These are phyloP conservation scores for Tachypleus tridentatus DNA, from an alignment of 1,140 invertebrate genomes.

Conservation along the genomic window DNA sequence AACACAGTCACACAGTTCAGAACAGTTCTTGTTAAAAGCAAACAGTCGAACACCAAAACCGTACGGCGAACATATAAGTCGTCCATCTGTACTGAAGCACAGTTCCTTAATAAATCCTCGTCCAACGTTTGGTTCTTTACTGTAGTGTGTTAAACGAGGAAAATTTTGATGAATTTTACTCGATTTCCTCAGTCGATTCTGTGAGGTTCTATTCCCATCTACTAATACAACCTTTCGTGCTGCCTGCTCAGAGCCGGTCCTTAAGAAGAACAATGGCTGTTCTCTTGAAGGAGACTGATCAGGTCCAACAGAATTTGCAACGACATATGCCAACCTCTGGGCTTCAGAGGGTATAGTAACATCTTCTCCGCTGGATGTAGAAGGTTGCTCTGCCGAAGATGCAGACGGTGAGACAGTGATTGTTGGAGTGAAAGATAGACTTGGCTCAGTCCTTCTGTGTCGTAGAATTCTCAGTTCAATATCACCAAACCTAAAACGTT, in stretches of 20 bases:
- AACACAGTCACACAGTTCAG: constrained; percentile 59
- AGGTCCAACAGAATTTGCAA: neutral
- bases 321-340: neutral
- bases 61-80: constrained; percentile 78
- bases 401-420: neutral
- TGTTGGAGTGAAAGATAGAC: too few species aligned
- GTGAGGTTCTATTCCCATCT: constrained; percentile 1
- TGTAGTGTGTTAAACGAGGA: constrained; percentile 65
- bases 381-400: neutral
- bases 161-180: constrained; percentile 53
- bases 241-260: constrained; percentile 1
- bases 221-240: constrained; percentile 14
- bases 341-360: neutral
- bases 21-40: constrained; percentile 60
- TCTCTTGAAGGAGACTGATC: neutral
- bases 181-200: neutral
- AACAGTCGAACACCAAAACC: constrained; percentile 68
- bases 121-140: constrained; percentile 75
- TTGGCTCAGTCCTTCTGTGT: neutral
- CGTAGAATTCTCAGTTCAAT: constrained; percentile 10
- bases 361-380: neutral
- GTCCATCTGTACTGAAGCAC: constrained; percentile 76
- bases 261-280: constrained; percentile 12
- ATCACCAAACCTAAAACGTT: constrained; percentile 11
- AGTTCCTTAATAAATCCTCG: constrained; percentile 67